Conservation (phyloP, 2,888 invertebrate species). For the Mimumesa dahlbomi region DNA sequence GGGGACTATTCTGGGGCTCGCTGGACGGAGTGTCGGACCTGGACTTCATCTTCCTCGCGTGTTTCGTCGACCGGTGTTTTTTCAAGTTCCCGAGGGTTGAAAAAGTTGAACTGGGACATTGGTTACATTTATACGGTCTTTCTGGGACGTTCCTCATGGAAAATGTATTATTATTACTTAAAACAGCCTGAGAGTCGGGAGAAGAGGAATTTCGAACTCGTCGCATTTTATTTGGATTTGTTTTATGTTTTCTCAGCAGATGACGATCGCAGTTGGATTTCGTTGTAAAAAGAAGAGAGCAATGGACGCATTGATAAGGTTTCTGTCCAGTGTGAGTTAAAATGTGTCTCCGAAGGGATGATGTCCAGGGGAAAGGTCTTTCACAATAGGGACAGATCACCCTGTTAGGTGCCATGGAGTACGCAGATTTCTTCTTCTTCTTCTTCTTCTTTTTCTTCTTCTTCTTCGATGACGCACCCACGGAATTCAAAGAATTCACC, state of each 20-base stretch:
- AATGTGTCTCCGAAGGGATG: slow-evolving; percentile 96
- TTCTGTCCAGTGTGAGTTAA: slow-evolving; percentile 98
- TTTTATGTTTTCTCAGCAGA: slow-evolving; percentile 92
- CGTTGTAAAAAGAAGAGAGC: slow-evolving; percentile 96
- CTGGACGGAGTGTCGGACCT: slow-evolving; percentile 76
- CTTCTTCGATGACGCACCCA: slow-evolving; percentile 75
- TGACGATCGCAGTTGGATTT: slow-evolving; percentile 99
- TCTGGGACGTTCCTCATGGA: slow-evolving; percentile 87
- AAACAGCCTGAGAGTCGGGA: slow-evolving; percentile 69
- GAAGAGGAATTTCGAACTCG: slow-evolving; percentile 77
- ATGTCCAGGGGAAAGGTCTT: slow-evolving; percentile 98
- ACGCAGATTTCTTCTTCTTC: slow-evolving; percentile 91
- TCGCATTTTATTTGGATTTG: slow-evolving; percentile 76
- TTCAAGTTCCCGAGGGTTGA: slow-evolving; percentile 89
- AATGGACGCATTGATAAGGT: slow-evolving; percentile 96
- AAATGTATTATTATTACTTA: slow-evolving; percentile 81
- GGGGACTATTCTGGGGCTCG: slow-evolving; percentile 69
- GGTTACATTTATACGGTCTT: slow-evolving; percentile 89
- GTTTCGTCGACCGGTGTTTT: slow-evolving; percentile 89
- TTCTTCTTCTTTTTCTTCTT: slow-evolving; percentile 72
- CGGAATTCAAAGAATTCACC: slow-evolving; percentile 82
- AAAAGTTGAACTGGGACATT: slow-evolving; percentile 91
- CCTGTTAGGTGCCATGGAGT: slow-evolving; percentile 96
- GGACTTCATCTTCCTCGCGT: slow-evolving; percentile 82
- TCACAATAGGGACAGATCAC: slow-evolving; percentile 96